Base-by-base conservation (phyloP, 2,113 vertebrate genomes). In the Megaceryle maxima region DNA sequence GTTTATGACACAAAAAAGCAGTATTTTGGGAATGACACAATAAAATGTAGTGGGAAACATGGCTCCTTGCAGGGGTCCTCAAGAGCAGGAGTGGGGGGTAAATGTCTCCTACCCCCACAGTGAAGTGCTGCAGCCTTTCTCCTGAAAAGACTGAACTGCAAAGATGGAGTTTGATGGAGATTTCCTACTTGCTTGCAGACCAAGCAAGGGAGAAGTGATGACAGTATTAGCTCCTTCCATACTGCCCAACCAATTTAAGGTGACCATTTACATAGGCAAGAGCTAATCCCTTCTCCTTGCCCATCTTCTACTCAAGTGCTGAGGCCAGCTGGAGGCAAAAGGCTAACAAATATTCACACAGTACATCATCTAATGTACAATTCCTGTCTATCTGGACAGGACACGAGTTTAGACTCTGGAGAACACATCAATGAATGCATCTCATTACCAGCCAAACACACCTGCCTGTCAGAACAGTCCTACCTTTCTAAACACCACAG, bases 81-180 rank as follows among this genome's bases (percentile, higher is more conserved):
- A 0, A 8, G 15, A 14, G 28, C 0, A 1, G 43, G 28, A 72
- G 44, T 11, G 1, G 6, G 13, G 13, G 13, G 3, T 70, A 31
- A 82, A 35, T 19, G 13, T 35, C 83, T 90, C 78, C 57, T 63
- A 10, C 3, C 43, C 13, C 33, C 21, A 14, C 1, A 1, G 5
- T 14, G 53, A 83, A 29, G 24, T 69, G 35, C 43, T 72, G 22
- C 13, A 89, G 41, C n/a, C 73, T 77, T 37, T 15, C 37, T 55
- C 63, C 55, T 60, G 11, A 10, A 75, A 48, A 79, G 24, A 31
- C 2, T 69, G 1, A 21, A 16, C 53, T 67, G 44, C 41, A 88
- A 55, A 74, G 59, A 25, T 7, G 15, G 37, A 24, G 13, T 55
- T 41, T 77, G 72, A 59, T 75, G 33, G 41, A 86, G 44, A 20